These are phyloP conservation scores for Heteromyza rotundicornis DNA, from an alignment of 2,888 invertebrate species.

Conservation along the genomic window DNA sequence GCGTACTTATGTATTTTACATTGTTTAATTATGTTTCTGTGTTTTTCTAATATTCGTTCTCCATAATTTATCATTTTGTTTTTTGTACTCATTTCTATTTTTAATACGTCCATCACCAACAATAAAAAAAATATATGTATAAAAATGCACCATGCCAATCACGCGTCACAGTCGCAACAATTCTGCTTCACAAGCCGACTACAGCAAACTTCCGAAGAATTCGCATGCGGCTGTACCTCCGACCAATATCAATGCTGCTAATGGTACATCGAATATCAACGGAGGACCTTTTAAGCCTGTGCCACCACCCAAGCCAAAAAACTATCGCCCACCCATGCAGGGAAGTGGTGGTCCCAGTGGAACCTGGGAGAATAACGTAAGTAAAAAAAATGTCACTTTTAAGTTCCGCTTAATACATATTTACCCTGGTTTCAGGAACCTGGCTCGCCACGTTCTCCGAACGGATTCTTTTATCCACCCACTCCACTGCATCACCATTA, in stretches of 20 bases:
- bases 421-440: conserved; percentile 48
- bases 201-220: conserved; percentile 63
- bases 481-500: conserved; percentile 61
- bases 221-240: conserved; percentile 50
- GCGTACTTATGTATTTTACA: too few relatives aligned
- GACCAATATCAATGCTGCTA: conserved; percentile 49
- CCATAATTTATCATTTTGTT: conserved; percentile 2
- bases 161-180: conserved; percentile 65
- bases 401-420: neutral
- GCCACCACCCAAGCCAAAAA: conserved; percentile 92
- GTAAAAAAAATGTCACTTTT: conserved; percentile 29
- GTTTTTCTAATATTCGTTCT: neutral
- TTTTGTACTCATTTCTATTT: conserved; percentile 11
- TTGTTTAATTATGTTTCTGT: conserved; percentile 8
- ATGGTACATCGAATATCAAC: conserved; percentile 52
- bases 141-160: neutral
- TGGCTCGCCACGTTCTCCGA: conserved; percentile 61
- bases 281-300: conserved; percentile 79
- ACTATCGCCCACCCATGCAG: conserved; percentile 79
- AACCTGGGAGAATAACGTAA: conserved; percentile 66
- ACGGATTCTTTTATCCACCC: conserved; percentile 63
- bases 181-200: conserved; percentile 70
- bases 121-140: conserved; percentile 4
- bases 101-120: conserved; percentile 9
- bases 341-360: conserved; percentile 42